Base-by-base conservation (phyloP, 53 echinoderm and acorn worm species). In the Astropecten irregularis region DNA sequence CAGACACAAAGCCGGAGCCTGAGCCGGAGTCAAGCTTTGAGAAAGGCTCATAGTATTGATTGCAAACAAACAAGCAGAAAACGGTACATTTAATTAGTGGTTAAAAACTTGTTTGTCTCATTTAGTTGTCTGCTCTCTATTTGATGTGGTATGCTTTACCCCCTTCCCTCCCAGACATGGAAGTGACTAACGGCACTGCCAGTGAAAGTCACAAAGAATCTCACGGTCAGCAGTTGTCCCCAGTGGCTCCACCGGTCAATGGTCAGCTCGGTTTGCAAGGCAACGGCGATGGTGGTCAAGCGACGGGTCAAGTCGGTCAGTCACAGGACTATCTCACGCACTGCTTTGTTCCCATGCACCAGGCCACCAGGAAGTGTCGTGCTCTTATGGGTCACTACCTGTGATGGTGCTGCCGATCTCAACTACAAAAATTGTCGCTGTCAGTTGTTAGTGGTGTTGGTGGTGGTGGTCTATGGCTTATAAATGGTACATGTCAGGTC, bases 121-220 rank as follows among this genome's bases (percentile, higher is more conserved):
- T n/a, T n/a, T n/a, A n/a, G n/a, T n/a, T n/a, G n/a, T n/a, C n/a
- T n/a, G n/a, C n/a, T n/a, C n/a, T n/a, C n/a, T n/a, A n/a, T n/a
- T n/a, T n/a, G n/a, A n/a, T n/a, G n/a, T n/a, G n/a, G n/a, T n/a
- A n/a, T n/a, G n/a, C n/a, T n/a, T n/a, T n/a, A n/a, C n/a, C n/a
- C n/a, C 47, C 79, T 79, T 79, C 61, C 21, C 48, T 47, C 34
- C 57, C 79, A 79, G 79, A 62, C 63, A 62, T 79, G 79, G 79
- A 79, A 60, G 31, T 79, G 48, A 79, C 47, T 40, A 42, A 48
- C 27, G 32, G 79, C 62, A 40, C 37, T 19, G 58, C 40, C 44
- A 33, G 58, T 33, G 42, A 25, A 15, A 42, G 37, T 25, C n/a
- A n/a, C n/a, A n/a, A n/a, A n/a, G 47, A 46, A 51, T 47, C 11